A percentile compares a stretch with the other conserved stretches of the same genome.
These are phyloP conservation scores for Cuniculus paca DNA, from an alignment of 2,797 vertebrate species.

Conservation along the genomic window DNA sequence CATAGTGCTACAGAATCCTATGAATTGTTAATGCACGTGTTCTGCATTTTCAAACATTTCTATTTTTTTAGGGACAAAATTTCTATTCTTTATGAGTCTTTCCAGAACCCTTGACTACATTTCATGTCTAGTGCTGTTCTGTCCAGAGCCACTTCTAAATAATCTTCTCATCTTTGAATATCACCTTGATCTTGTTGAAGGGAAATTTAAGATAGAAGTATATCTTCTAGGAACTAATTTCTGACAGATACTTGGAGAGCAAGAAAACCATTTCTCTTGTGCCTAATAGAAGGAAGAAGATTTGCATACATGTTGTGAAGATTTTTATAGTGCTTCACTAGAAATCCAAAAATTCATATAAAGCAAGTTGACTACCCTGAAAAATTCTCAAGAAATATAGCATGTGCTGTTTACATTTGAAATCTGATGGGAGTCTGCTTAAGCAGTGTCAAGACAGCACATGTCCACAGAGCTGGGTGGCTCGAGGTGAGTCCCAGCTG, in stretches of 20 bases:
- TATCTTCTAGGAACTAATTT: constrained; percentile 61
- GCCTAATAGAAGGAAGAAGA: constrained; percentile 35
- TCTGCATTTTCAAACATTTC: constrained; percentile 32
- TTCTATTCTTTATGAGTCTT: neutral
- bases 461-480: rapidly evolving
- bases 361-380: neutral
- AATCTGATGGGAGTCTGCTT: neutral
- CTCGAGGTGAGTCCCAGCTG: neutral
- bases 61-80: neutral
- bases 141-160: constrained; percentile 47
- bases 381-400: constrained; percentile 8
- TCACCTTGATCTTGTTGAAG: constrained; percentile 54
- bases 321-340: constrained; percentile 8
- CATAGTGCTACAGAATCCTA: neutral
- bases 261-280: neutral
- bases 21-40: neutral
- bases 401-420: neutral
- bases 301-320: constrained; percentile 50
- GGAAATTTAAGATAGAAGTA: constrained; percentile 65
- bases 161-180: constrained; percentile 25
- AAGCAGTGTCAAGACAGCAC: neutral
- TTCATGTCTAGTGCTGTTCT: neutral
- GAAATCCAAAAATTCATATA: constrained; percentile 16
- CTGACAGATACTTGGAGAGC: constrained; percentile 47
- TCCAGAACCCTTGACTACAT: neutral